Evolutionary conservation across 2,797 vertebrate species (phyloP).

Genomic region (Pagetopsis macropterus): DNA sequence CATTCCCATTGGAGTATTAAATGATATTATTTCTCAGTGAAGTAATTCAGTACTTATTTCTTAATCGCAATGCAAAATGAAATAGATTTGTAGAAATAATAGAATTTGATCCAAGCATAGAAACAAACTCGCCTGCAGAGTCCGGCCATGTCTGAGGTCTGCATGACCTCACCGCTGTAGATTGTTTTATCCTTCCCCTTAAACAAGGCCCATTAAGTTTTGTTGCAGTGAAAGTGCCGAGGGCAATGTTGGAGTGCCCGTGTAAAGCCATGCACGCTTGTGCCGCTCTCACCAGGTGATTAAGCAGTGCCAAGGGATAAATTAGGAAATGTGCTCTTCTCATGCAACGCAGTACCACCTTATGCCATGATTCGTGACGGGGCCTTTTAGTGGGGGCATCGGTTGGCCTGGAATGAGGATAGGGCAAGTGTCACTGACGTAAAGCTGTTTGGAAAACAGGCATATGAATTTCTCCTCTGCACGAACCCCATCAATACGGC

Average conservation of each 20-base stretch:
- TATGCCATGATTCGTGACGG: constrained; percentile 37
- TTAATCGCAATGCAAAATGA: not conserved
- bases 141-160: constrained; percentile 68
- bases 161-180: constrained; percentile 81
- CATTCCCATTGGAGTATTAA: constrained; percentile 1
- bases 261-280: constrained; percentile 80
- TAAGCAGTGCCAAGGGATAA: constrained; percentile 79
- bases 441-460: constrained; percentile 52
- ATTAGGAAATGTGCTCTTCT: constrained; percentile 84
- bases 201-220: constrained; percentile 83
- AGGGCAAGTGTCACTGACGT: constrained; percentile 74
- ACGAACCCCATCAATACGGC: constrained; percentile 59
- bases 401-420: constrained; percentile 55
- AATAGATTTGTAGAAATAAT: not conserved
- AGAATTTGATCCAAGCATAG: constrained; percentile 3
- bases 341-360: constrained; percentile 81
- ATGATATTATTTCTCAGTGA: not conserved
- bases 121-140: constrained; percentile 59
- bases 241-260: constrained; percentile 79
- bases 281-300: constrained; percentile 78
- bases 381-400: constrained; percentile 54
- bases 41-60: not conserved
- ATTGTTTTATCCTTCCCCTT: constrained; percentile 73
- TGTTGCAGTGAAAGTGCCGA: constrained; percentile 81
- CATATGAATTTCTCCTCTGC: constrained; percentile 63